These are phyloP conservation scores for Creontiades dilutus DNA, from an alignment of 2,888 invertebrate genomes.

Conservation along the genomic window DNA sequence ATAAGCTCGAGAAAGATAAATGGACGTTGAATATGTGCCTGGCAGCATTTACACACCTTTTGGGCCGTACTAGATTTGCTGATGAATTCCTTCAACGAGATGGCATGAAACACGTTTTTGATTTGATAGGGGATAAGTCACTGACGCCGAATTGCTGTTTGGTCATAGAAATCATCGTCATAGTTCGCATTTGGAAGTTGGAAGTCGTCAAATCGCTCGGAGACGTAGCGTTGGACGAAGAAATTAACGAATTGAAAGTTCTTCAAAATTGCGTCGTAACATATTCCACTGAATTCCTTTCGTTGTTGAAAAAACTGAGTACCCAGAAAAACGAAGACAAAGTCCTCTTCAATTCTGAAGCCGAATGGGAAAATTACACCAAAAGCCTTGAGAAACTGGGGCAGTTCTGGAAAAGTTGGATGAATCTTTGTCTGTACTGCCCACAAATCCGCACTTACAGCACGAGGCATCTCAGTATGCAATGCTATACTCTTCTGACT, in stretches of 20 bases:
- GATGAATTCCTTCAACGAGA: conserved; percentile 82
- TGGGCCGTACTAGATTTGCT: conserved; percentile 81
- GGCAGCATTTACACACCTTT: conserved; percentile 82
- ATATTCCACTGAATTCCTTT: conserved; percentile 70
- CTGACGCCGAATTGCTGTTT: conserved; percentile 83
- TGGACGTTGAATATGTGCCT: conserved; percentile 83
- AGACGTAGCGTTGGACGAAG: conserved; percentile 25
- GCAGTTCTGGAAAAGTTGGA: conserved; percentile 81
- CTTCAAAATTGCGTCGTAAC: conserved; percentile 69
- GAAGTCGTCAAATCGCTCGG: conserved; percentile 62
- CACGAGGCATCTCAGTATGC: conserved; percentile 72
- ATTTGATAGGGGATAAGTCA: conserved; percentile 80
- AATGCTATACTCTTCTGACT: conserved; percentile 73
- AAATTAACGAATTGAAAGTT: conserved; percentile 64
- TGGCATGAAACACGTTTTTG: conserved; percentile 81
- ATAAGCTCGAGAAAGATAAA: conserved; percentile 80
- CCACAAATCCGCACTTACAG: conserved; percentile 80
- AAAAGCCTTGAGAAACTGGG: conserved; percentile 79
- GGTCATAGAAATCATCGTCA: conserved; percentile 82
- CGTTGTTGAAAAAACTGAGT: conserved; percentile 68
- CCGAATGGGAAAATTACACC: conserved; percentile 77
- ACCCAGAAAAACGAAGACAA: conserved; percentile 65
- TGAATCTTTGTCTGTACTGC: conserved; percentile 81
- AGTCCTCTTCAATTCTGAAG: conserved; percentile 74
- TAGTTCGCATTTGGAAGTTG: conserved; percentile 82